A percentile compares a stretch with the other conserved stretches of the same genome.
Evolutionary conservation across 2,888 invertebrate genomes (phyloP).

Genomic region (Tinea semifulvella): DNA sequence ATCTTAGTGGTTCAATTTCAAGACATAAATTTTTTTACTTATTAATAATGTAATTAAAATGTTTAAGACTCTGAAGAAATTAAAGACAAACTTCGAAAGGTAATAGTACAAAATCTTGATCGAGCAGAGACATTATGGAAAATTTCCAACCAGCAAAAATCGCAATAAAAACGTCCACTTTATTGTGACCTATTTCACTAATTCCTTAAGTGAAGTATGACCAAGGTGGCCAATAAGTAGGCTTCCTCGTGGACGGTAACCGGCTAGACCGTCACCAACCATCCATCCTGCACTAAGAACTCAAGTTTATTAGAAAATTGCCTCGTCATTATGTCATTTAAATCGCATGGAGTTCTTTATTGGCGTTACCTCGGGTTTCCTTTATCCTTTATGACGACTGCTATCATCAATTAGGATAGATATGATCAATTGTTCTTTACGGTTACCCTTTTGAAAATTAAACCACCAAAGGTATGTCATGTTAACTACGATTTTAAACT

Average conservation of each 20-base stretch:
- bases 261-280: not conserved
- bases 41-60: too few relatives aligned
- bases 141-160: conserved; percentile 3
- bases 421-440: too few relatives aligned
- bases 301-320: conserved; percentile 68
- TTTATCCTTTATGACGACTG: conserved; percentile 64
- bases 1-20: too few relatives aligned
- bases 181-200: conserved; percentile 7
- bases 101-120: too few relatives aligned
- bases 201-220: not conserved
- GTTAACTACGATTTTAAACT: too few relatives aligned
- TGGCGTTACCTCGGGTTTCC: conserved; percentile 53
- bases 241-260: not conserved
- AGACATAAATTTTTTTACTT: too few relatives aligned
- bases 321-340: conserved; percentile 66
- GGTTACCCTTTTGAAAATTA: too few relatives aligned
- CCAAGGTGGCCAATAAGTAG: conserved; percentile 11
- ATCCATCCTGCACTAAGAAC: conserved; percentile 43
- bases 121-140: conserved; percentile 1
- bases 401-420: conserved; percentile 53
- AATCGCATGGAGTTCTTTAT: conserved; percentile 66
- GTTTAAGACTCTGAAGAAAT: too few relatives aligned
- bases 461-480: too few relatives aligned
- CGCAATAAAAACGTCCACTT: too few relatives aligned
- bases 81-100: too few relatives aligned